Conservation (phyloP, 2,797 vertebrate genomes). For the Artibeus jamaicensis region DNA sequence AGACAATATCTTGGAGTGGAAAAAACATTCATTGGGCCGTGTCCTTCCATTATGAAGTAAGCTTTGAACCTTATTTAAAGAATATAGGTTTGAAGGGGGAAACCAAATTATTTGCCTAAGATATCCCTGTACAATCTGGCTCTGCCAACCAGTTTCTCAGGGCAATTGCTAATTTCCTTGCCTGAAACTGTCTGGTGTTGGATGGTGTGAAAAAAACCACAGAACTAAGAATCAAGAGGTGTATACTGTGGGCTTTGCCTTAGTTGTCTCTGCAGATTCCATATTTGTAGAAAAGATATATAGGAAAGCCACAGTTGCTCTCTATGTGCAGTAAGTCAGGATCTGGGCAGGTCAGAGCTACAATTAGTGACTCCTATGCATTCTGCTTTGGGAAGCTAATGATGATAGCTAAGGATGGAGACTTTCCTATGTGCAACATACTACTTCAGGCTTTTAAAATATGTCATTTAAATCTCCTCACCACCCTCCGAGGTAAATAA, state of each 20-base stretch:
- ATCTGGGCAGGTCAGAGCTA: not conserved
- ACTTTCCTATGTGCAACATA: not conserved
- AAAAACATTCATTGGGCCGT: not conserved
- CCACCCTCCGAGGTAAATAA: not conserved
- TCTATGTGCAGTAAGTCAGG: not conserved
- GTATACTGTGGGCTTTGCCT: not conserved
- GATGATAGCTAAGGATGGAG: not conserved
- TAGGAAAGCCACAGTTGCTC: not conserved
- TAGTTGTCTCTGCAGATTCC: not conserved
- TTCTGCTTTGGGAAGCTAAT: not conserved
- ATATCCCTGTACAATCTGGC: not conserved
- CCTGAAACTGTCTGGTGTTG: not conserved
- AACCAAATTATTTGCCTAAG: not conserved
- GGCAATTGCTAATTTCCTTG: not conserved
- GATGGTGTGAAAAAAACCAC: not conserved
- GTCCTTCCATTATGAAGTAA: not conserved
- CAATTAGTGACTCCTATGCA: not conserved
- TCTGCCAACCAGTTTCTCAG: not conserved
- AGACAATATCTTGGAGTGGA: not conserved
- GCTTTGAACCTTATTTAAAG: not conserved
- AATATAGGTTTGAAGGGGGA: not conserved
- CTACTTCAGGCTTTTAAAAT: not conserved
- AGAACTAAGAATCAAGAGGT: not conserved
- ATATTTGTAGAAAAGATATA: not conserved
- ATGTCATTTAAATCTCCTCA: not conserved